Conservation (phyloP, 2,113 vertebrate genomes). For the Gobio gobio region DNA sequence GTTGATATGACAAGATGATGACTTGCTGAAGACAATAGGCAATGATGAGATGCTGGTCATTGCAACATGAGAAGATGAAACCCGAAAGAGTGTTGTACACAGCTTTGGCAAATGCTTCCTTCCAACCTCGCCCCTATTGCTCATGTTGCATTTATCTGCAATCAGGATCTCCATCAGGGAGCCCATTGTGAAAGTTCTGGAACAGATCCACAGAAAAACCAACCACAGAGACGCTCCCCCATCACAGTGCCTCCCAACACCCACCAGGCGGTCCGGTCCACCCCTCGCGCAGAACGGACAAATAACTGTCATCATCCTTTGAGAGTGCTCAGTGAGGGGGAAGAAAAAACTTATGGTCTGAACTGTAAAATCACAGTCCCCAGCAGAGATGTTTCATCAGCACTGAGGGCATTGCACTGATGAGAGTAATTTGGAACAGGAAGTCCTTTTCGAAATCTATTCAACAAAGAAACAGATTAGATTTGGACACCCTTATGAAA, state of each 20-base stretch:
- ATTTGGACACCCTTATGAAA: slow-evolving; percentile 1
- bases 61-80: slow-evolving; percentile 55
- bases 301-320: slow-evolving; percentile 38
- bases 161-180: slow-evolving; percentile 49
- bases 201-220: slow-evolving; percentile 43
- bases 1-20: slow-evolving; percentile 38
- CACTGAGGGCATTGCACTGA: slow-evolving; percentile 25
- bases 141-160: slow-evolving; percentile 44
- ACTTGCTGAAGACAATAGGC: slow-evolving; percentile 14
- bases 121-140: slow-evolving; percentile 19
- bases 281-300: background rate
- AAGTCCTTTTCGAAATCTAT: slow-evolving; percentile 18
- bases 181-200: slow-evolving; percentile 55
- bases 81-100: slow-evolving; percentile 40
- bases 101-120: slow-evolving; percentile 42
- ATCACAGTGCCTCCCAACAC: slow-evolving; percentile 1
- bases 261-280: background rate
- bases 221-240: background rate
- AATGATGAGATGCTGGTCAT: slow-evolving; percentile 53
- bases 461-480: slow-evolving; percentile 4
- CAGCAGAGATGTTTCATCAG: slow-evolving; percentile 38
- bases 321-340: background rate
- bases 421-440: slow-evolving; percentile 26
- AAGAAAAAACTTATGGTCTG: slow-evolving; percentile 17
- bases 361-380: slow-evolving; percentile 35